Conservation (phyloP, 2,888 invertebrate species). For the Latrodectus hesperus region DNA sequence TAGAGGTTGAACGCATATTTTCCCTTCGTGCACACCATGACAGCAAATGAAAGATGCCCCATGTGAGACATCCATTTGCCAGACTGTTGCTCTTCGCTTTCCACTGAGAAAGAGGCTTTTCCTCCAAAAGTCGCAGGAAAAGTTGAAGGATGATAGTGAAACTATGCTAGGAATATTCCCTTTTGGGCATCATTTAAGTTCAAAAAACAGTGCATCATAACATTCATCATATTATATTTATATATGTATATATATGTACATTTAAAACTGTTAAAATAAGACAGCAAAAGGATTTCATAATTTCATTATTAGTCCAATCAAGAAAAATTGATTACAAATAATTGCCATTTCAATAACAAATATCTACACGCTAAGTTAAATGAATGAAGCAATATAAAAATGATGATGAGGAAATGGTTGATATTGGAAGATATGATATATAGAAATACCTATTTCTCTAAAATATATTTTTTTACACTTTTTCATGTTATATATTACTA, state of each 20-base stretch:
- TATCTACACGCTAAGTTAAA: conserved; percentile 28
- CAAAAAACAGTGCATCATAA: conserved; percentile 68
- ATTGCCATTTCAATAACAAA: conserved; percentile 37
- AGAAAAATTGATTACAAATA: conserved; percentile 38
- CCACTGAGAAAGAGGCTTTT: conserved; percentile 59
- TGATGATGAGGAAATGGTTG: conserved; percentile 52
- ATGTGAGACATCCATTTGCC: conserved; percentile 54
- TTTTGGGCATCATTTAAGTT: conserved; percentile 64
- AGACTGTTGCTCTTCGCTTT: conserved; percentile 48
- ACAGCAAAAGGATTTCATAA: conserved; percentile 52
- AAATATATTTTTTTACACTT: conserved; percentile 31
- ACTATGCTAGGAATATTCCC: conserved; percentile 67
- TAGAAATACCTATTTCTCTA: not conserved
- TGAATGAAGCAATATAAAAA: conserved; percentile 20
- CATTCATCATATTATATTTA: conserved; percentile 67
- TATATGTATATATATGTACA: conserved; percentile 53
- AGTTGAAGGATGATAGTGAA: conserved; percentile 66
- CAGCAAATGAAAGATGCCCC: conserved; percentile 40
- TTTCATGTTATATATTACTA: conserved; percentile 20
- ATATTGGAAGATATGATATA: conserved; percentile 6
- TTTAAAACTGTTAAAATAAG: conserved; percentile 56
- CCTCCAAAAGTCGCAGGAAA: conserved; percentile 66
- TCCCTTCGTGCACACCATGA: conserved; percentile 32
- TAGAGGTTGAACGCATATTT: conserved; percentile 13
- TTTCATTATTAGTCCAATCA: conserved; percentile 42